phyloP scores from a whole-genome alignment of 2,888 invertebrate species.

The Matsumyia berberina region DNA sequence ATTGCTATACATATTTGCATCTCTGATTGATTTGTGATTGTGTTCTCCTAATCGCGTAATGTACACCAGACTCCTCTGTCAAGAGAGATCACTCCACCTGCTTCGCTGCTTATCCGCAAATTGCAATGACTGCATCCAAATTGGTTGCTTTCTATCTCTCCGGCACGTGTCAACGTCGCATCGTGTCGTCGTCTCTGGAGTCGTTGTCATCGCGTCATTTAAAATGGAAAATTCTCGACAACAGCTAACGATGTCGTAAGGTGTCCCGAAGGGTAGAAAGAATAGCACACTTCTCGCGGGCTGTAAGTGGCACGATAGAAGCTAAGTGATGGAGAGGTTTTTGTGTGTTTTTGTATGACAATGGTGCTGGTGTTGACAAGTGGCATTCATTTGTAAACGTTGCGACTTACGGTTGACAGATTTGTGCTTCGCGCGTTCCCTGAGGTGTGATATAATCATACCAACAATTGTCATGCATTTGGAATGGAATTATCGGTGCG shows the following conservation, averaged over 20 bases:
- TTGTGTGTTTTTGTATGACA: conserved; percentile 4
- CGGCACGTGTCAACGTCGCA: conserved; percentile 24
- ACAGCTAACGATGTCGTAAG: conserved; percentile 17
- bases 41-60: conserved; percentile 8
- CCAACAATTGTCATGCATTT: conserved; percentile 3
- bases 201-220: conserved; percentile 11
- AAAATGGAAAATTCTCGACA: conserved; percentile 43
- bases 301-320: conserved; percentile 21
- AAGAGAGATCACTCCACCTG: background rate
- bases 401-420: conserved; percentile 7
- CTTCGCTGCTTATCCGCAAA: background rate
- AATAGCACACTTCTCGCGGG: background rate
- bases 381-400: conserved; percentile 10
- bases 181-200: background rate
- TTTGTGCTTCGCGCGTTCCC: conserved; percentile 13
- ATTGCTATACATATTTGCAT: conserved; percentile 9
- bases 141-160: background rate
- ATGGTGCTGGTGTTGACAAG: conserved; percentile 12
- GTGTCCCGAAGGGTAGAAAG: conserved; percentile 2
- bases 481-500: background rate
- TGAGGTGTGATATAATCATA: background rate
- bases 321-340: background rate
- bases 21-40: conserved; percentile 33
- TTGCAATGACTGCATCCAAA: background rate
- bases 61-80: background rate